Evolutionary conservation across 2,797 vertebrate genomes (phyloP).

Genomic region (Tadarida brasiliensis): DNA sequence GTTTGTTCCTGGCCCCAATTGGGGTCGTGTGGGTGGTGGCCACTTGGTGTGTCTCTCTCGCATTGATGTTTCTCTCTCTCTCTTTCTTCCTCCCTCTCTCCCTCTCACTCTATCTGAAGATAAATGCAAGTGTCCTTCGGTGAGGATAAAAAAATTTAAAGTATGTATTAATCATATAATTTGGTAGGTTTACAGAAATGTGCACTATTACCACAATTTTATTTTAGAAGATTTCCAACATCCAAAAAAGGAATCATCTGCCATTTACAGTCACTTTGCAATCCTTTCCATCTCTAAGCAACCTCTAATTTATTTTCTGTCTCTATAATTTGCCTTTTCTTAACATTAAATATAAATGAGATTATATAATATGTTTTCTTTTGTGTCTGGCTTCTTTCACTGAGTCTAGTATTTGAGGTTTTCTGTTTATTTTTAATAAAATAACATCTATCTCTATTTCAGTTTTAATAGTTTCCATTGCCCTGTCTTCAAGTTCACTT

Average conservation of each 20-base stretch:
- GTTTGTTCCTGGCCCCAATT: no score
- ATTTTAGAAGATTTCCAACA: background rate
- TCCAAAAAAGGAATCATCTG: background rate
- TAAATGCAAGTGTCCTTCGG: no score
- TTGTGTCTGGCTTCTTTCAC: background rate
- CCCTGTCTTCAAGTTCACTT: background rate
- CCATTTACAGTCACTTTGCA: background rate
- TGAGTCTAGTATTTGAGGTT: background rate
- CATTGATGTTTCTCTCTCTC: no score
- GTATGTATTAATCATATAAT: background rate
- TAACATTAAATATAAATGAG: background rate
- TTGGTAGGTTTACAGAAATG: background rate
- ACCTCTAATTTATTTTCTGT: background rate
- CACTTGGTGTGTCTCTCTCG: no score
- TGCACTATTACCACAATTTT: background rate
- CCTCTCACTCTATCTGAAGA: no score
- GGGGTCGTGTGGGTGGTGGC: no score
- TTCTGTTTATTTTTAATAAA: background rate
- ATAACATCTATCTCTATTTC: background rate
- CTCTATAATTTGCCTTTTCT: background rate
- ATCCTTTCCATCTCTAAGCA: background rate
- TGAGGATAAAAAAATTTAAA: no score
- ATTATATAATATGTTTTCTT: background rate
- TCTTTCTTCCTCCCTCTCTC: no score
- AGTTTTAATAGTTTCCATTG: background rate